Base-by-base conservation (phyloP, 1,140 invertebrate genomes). In the Cardiocondyla obscurior region DNA sequence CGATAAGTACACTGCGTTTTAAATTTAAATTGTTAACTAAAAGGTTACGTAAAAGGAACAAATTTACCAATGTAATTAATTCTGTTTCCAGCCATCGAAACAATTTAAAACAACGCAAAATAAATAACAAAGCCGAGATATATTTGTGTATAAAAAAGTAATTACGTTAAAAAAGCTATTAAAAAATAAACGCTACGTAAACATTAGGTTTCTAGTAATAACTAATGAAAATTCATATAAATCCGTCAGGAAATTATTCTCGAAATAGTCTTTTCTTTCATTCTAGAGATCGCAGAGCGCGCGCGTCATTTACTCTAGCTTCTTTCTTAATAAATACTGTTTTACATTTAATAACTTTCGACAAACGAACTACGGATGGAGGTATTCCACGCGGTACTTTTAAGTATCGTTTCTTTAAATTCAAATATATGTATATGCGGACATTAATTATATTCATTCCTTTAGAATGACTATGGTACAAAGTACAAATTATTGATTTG, bases 21-120 rank as follows among this genome's bases (percentile, higher is more conserved):
- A 36, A 62, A 76, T 62, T 46, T 46, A 30, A 22, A 76, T 62
- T 62, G 72, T 60, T 33, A 60, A 74, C 16, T 33, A 60, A 60
- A 60, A 22, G 36, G 8, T 44, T 33, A 25, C 30, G 25, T 7
- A 10, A 58, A 62, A 33, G 12, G 12, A 46, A 46, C 39, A 42
- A n/a, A 57, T 57, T 51, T 22, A 7, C 39, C n/a, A 30, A 5
- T 46, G n/a, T 44, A 30, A 74, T 60, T 12, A 46, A 60, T 46
- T 46, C 12, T n/a, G 28, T 60, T 33, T 46, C 10, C 28, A 12
- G 25, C 58, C 49, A 62, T 74, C 39, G 19, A 44, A 62, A 62
- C 57, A 33, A 22, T 22, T 22, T 12, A 30, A 55, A 72, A 19
- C 33, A 55, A 53, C 12, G n/a, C n/a, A 72, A 39, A 36, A 36